Percentiles rank a stretch among this genome's conserved stretches.
Conservation (phyloP, 1,140 invertebrate genomes). For the Eupeodes corollae region DNA sequence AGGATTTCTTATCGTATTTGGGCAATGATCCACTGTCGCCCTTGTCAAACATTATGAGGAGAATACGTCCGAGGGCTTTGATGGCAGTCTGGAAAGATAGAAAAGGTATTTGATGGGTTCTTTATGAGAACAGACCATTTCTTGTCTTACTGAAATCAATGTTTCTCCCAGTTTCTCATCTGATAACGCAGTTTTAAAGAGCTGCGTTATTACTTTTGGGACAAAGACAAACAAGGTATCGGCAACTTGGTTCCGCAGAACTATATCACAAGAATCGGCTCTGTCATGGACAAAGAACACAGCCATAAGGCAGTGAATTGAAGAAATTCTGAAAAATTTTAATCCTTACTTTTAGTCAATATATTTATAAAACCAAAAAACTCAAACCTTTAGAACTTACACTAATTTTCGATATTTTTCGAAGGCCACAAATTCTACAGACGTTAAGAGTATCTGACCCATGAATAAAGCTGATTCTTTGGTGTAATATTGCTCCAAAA, state of each 20-base stretch:
- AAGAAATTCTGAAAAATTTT: background rate
- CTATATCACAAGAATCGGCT: slow-evolving; percentile 24
- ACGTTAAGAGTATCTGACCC: slow-evolving; percentile 22
- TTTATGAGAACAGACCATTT: no score
- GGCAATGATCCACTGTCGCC: slow-evolving; percentile 21
- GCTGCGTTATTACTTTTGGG: slow-evolving; percentile 25
- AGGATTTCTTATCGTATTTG: slow-evolving; percentile 20
- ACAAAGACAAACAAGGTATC: slow-evolving; percentile 27
- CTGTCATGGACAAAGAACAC: slow-evolving; percentile 30
- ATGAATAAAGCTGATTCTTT: slow-evolving; percentile 15
- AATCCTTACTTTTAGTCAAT: background rate
- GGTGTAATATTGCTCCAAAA: slow-evolving; percentile 24
- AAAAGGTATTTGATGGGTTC: no score
- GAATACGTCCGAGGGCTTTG: slow-evolving; percentile 25
- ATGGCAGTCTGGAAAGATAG: slow-evolving; percentile 14
- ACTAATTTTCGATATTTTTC: slow-evolving; percentile 28
- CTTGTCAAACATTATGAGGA: slow-evolving; percentile 26
- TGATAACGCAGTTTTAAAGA: slow-evolving; percentile 17
- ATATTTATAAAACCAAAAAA: background rate
- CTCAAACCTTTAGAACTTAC: slow-evolving; percentile 2
- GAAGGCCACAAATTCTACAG: slow-evolving; percentile 20
- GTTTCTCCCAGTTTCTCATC: slow-evolving; percentile 28
- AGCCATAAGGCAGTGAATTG: slow-evolving; percentile 23
- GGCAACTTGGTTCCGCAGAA: slow-evolving; percentile 29
- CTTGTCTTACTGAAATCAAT: slow-evolving; percentile 25